Evolutionary conservation across 2,113 vertebrate genomes (phyloP).

Genomic region (Atlantisia rogersi): DNA sequence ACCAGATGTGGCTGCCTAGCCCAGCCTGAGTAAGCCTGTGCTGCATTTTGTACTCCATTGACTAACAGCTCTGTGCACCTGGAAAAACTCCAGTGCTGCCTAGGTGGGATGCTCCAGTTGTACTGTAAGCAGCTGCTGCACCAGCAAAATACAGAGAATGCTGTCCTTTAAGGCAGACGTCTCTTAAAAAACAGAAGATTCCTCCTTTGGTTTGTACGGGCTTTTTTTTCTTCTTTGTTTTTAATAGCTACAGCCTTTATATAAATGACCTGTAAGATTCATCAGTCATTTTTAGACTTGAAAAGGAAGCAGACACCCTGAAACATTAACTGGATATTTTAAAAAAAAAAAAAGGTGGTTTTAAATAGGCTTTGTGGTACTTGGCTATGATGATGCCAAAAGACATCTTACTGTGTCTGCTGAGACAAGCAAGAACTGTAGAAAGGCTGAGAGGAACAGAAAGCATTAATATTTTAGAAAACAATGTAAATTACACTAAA

Average conservation of each 20-base stretch:
- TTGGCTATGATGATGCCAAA: neutral
- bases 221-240: neutral
- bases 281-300: neutral
- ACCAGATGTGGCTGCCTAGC: neutral
- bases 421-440: slow-evolving; percentile 29
- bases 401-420: slow-evolving; percentile 14
- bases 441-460: slow-evolving; percentile 27
- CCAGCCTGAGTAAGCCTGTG: neutral
- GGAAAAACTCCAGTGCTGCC: neutral
- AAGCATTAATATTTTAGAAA: slow-evolving; percentile 67
- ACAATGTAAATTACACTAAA: slow-evolving; percentile 46
- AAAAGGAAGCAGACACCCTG: neutral
- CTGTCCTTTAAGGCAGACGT: neutral
- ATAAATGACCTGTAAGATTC: neutral
- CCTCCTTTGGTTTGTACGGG: neutral
- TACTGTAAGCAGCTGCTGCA: neutral
- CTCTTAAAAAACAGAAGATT: neutral
- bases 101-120: neutral
- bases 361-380: slow-evolving; percentile 16
- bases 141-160: neutral
- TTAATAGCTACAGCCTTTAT: neutral
- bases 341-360: neutral
- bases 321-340: neutral
- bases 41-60: neutral
- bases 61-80: neutral